Conservation (phyloP, 2,888 invertebrate species). For the Ceraclea dissimilis region DNA sequence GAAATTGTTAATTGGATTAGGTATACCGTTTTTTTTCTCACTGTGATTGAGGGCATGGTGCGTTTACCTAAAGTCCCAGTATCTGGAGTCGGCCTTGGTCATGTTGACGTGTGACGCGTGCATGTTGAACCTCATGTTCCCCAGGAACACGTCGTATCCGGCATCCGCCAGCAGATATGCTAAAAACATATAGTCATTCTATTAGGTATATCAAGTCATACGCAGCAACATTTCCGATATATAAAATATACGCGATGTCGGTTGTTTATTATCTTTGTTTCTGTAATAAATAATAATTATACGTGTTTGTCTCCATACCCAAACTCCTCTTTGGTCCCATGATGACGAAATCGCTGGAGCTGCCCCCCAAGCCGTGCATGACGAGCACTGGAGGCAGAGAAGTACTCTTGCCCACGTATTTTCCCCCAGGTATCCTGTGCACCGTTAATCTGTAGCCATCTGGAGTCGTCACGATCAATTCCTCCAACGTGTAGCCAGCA, state of each 20-base stretch:
- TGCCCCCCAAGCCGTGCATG: constrained; percentile 55
- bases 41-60: too few species aligned
- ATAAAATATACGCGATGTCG: too few species aligned
- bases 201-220: too few species aligned
- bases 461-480: constrained; percentile 43
- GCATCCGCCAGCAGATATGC: constrained; percentile 49
- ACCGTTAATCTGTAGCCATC: constrained; percentile 57
- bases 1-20: neutral
- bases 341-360: constrained; percentile 62
- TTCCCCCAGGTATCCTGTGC: constrained; percentile 52
- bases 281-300: too few species aligned
- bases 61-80: constrained; percentile 56
- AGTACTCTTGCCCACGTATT: constrained; percentile 30
- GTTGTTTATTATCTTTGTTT: too few species aligned
- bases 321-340: constrained; percentile 59
- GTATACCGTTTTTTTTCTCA: too few species aligned
- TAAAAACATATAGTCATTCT: constrained; percentile 30
- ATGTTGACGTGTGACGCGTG: constrained; percentile 41
- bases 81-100: constrained; percentile 37
- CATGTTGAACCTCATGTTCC: constrained; percentile 45
- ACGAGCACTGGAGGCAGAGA: constrained; percentile 38
- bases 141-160: constrained; percentile 55
- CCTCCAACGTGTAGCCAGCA: constrained; percentile 46
- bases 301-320: constrained; percentile 37
- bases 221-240: too few species aligned